Percentiles rank a stretch among this genome's conserved stretches.
Evolutionary conservation across 2,888 invertebrate species (phyloP).

Genomic region (Seladonia tumulorum): DNA sequence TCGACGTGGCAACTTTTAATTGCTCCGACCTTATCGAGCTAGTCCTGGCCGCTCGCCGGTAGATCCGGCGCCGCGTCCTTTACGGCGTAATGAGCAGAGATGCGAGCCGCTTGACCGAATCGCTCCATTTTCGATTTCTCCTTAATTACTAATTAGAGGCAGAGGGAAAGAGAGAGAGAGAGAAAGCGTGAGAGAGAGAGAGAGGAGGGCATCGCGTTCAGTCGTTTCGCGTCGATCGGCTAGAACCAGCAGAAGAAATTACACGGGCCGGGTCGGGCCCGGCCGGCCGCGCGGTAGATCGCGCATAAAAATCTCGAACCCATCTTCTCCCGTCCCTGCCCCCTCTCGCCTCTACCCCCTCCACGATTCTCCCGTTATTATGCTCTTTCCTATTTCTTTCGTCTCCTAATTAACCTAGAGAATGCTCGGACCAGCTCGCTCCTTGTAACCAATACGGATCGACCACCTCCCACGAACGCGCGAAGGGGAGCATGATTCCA

Average conservation of each 20-base stretch:
- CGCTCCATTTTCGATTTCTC: conserved; percentile 68
- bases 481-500: background rate
- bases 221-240: conserved; percentile 53
- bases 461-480: background rate
- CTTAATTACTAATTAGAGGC: conserved; percentile 70
- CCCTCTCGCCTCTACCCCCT: conserved; percentile 24
- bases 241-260: conserved; percentile 64
- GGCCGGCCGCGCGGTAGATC: conserved; percentile 39
- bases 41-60: conserved; percentile 32
- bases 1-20: conserved; percentile 69
- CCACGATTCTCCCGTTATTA: conserved; percentile 44
- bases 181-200: no score
- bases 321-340: conserved; percentile 27
- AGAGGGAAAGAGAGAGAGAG: conserved; percentile 11
- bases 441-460: conserved; percentile 9
- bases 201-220: background rate
- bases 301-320: conserved; percentile 51
- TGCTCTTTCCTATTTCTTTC: conserved; percentile 51
- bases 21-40: conserved; percentile 64
- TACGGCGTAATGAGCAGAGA: conserved; percentile 65
- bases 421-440: conserved; percentile 4
- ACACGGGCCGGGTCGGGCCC: conserved; percentile 22
- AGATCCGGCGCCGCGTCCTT: conserved; percentile 49
- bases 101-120: conserved; percentile 65
- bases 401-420: conserved; percentile 45